These are phyloP conservation scores for Aphodius granarius DNA, from an alignment of 2,888 invertebrate species.

Conservation along the genomic window DNA sequence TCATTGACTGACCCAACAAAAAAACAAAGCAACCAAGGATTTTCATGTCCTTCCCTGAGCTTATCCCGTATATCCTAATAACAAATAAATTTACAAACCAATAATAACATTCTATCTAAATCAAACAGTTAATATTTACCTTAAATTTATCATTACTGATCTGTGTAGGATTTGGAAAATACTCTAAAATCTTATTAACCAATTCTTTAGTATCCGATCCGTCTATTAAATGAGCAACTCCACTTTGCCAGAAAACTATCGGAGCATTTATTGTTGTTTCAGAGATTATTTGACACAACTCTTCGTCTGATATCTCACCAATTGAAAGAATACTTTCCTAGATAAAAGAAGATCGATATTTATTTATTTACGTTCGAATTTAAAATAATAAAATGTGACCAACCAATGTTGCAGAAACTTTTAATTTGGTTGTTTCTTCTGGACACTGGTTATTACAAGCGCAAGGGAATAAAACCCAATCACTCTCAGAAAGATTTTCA, in stretches of 20 bases:
- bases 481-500: conserved; percentile 39
- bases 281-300: conserved; percentile 56
- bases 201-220: conserved; percentile 59
- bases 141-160: conserved; percentile 61
- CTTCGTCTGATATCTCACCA: conserved; percentile 53
- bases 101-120: background rate
- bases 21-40: conserved; percentile 61
- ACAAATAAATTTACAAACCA: background rate
- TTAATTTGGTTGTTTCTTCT: conserved; percentile 59
- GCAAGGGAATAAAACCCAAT: conserved; percentile 64
- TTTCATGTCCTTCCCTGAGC: conserved; percentile 45
- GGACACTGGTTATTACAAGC: conserved; percentile 60
- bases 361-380: background rate
- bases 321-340: conserved; percentile 58
- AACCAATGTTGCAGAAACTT: conserved; percentile 76
- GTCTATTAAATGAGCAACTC: conserved; percentile 38
- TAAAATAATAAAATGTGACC: conserved; percentile 41
- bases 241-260: conserved; percentile 48
- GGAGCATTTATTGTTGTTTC: conserved; percentile 41
- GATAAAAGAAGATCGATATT: conserved; percentile 28
- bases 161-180: conserved; percentile 63
- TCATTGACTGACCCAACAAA: conserved; percentile 58
- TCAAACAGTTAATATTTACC: conserved; percentile 54
- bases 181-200: conserved; percentile 59
- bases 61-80: conserved; percentile 37